Base-by-base conservation (phyloP, 2,113 vertebrate genomes). In the Proterorhinus semilunaris region DNA sequence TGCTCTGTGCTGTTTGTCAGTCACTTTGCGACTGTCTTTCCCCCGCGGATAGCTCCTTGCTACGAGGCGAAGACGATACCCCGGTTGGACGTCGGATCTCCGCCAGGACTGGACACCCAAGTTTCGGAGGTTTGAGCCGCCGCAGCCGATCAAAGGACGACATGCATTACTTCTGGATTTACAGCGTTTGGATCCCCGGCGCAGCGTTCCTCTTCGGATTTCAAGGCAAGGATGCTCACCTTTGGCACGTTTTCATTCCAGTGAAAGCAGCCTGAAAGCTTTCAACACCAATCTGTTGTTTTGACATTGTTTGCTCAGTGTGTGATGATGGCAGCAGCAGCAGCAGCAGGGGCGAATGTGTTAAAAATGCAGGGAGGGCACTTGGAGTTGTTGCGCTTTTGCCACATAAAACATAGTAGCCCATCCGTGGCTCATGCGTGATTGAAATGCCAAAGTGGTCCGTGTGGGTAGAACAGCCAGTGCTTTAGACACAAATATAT, bases 101-200 rank as follows among this genome's bases (percentile, higher is more conserved):
- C 53, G 9, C 1, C 65, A 46, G 45, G 72, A 78, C 27, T 36
- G 27, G 48, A 62, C 51, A 52, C 72, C 64, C 73, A 68, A 78
- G 69, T 80, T 81, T 74, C 68, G 65, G 62, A 65, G 62, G 61
- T 63, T 15, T 21, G 69, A 77, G 46, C 50, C 13, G 63, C 47
- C 27, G 76, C 78, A 71, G 21, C 80, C 6, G 81, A 66, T 52
- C 54, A 70, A 53, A 69, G 72, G 73, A 80, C 76, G 53, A 6
- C 75, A 89, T 87, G 85, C 74, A 57, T 63, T 72, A 85, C 80
- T 83, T 80, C 80, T 87, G 87, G 85, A 84, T 87, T 51, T 73
- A 82, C 81, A 74, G 62, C 73, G 75, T 79, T 50, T 88, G 85
- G 83, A 88, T 87, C 79, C 79, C 81, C 79, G 59, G 67, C 54